Base-by-base conservation (phyloP, 92 coral and sea anemone species). In the Pocillopora meandrina region DNA sequence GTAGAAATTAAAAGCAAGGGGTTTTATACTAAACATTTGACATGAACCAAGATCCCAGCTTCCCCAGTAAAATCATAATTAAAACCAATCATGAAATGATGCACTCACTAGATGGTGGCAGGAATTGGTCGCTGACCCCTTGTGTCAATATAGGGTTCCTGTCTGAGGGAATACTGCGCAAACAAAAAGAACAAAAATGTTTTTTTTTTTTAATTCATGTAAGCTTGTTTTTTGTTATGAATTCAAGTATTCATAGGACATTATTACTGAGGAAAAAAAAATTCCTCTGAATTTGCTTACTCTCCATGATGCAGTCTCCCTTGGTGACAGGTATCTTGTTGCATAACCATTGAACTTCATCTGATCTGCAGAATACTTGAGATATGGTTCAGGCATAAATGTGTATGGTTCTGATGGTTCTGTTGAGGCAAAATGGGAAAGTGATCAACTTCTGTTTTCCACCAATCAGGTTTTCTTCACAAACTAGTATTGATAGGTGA, bases 61-160 rank as follows among this genome's bases (percentile, higher is more conserved):
- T 42, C 49, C 49, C 49, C 52, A 42, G 52, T 42, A 7, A 42
- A 42, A 42, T 42, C 15, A 11, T 7, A 21, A 59, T 1, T 26
- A 66, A 19, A 66, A 12, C 72, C 60, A 19, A 16, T 21, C 2
- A 20, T 2, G 18, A 10, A 2, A 52, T 2, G 33, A 3, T 13
- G 12, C 26, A 59, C 98, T 96, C 94, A 96, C 98, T 92, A 96
- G 42, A 95, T 92, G 49, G 94, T 95, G 2, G 99, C 99, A 18
- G 99, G 99, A 62, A 96, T 90, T 14, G 99, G 99, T 33, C 99
- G 89, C 76, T 95, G 95, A 49, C 99, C 99, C 35, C 98, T 89
- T 35, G 86, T 56, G 77, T 96, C 99, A 34, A 95, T 92, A 61
- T 89, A 91, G 10, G 98, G 99, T 71, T 92, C 93, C 88, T 93